These are phyloP conservation scores for Pempheris klunzingeri DNA, from an alignment of 2,797 vertebrate genomes.

Conservation along the genomic window DNA sequence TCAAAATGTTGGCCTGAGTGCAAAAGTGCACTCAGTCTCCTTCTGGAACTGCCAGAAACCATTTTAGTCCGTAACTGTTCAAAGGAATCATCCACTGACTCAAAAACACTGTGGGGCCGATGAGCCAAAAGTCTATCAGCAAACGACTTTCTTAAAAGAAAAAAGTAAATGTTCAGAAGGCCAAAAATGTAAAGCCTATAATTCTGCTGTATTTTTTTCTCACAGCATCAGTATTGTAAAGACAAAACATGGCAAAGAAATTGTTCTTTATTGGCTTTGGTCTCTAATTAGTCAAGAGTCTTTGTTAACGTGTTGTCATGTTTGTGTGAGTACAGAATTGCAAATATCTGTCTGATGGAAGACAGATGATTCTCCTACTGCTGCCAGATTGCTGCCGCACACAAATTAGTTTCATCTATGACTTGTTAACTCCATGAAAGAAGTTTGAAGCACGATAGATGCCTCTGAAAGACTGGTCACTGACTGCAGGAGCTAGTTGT, in stretches of 20 bases:
- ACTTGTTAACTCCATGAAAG: conserved; percentile 46
- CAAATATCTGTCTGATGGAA: too few species aligned
- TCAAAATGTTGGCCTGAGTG: conserved; percentile 19
- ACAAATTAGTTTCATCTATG: too few species aligned
- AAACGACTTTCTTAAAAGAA: background rate
- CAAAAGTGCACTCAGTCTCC: conserved; percentile 33
- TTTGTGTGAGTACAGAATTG: too few species aligned
- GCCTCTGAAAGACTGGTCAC: conserved; percentile 21
- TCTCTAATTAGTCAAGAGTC: too few species aligned
- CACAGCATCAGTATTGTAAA: background rate
- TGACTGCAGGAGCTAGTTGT: conserved; percentile 12
- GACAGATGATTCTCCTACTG: too few species aligned
- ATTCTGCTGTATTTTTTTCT: background rate
- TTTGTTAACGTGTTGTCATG: too few species aligned
- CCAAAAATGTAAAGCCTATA: conserved; percentile 13
- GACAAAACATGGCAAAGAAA: too few species aligned
- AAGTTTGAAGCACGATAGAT: conserved; percentile 11
- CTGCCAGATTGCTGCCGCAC: too few species aligned
- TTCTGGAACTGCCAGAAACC: conserved; percentile 42
- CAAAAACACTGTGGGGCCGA: conserved; percentile 23
- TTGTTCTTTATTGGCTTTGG: too few species aligned
- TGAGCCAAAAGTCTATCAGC: background rate
- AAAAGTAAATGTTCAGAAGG: background rate
- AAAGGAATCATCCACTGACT: conserved; percentile 32
- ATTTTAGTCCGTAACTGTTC: conserved; percentile 48